Percentiles rank a stretch among this genome's conserved stretches.
These are phyloP conservation scores for Cephus spinipes DNA, from an alignment of 2,888 invertebrate species.

Conservation along the genomic window DNA sequence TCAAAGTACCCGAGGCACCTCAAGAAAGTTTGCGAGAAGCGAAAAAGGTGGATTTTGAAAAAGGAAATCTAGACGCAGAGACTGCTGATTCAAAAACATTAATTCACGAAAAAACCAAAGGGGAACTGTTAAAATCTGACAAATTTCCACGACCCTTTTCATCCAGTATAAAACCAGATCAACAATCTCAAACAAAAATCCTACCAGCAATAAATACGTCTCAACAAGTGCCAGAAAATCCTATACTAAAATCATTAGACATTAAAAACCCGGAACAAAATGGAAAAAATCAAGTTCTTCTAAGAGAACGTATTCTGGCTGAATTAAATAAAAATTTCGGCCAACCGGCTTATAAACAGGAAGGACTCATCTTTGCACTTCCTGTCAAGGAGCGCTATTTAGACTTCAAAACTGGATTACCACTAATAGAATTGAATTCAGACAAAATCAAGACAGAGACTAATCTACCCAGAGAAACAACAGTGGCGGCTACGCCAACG, in stretches of 20 bases:
- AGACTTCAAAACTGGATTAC: slow-evolving; percentile 27
- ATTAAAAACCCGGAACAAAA: background rate
- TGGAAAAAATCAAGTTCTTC: background rate
- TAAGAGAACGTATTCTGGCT: slow-evolving; percentile 31
- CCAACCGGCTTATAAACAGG: slow-evolving; percentile 22
- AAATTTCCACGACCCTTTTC: background rate
- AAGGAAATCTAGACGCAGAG: slow-evolving; percentile 1
- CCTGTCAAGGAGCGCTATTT: slow-evolving; percentile 28
- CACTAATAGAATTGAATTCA: slow-evolving; percentile 3
- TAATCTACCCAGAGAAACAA: background rate
- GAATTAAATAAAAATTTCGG: slow-evolving; percentile 36
- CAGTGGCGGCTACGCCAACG: background rate
- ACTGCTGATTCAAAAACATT: background rate
- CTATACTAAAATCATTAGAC: background rate
- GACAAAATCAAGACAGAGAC: background rate
- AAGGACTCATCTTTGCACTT: slow-evolving; percentile 31
- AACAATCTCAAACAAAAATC: background rate
- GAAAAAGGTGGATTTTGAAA: background rate
- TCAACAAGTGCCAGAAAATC: background rate
- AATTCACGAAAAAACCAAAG: background rate
- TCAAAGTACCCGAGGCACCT: background rate
- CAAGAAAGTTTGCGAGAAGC: background rate
- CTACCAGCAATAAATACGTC: background rate
- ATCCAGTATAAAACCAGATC: background rate
- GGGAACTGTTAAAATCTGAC: background rate